A percentile compares a stretch with the other conserved stretches of the same genome.
These are phyloP conservation scores for Anhinga rufa DNA, from an alignment of 2,113 vertebrate genomes.

Conservation along the genomic window DNA sequence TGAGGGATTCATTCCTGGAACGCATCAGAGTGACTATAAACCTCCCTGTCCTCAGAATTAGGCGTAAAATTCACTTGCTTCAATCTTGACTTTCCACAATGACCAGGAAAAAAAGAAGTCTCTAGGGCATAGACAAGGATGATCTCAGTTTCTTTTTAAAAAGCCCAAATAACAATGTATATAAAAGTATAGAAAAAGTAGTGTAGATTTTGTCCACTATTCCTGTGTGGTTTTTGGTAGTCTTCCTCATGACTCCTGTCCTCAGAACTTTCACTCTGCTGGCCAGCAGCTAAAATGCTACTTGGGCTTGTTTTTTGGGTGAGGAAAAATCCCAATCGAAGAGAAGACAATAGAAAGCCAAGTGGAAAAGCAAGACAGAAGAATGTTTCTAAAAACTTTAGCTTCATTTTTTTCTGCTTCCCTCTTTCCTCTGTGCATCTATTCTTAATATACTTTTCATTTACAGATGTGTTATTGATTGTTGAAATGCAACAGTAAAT, in stretches of 20 bases:
- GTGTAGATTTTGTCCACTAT: neutral
- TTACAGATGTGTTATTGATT: neutral
- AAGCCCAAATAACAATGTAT: neutral
- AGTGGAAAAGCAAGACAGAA: neutral
- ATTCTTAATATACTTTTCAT: neutral
- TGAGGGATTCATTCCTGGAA: conserved; percentile 45
- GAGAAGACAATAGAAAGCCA: neutral
- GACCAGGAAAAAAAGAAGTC: neutral
- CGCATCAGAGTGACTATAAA: conserved; percentile 40
- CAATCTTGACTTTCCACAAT: neutral
- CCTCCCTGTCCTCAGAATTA: conserved; percentile 17
- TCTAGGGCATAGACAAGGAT: neutral
- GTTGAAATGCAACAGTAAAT: neutral
- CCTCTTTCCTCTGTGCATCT: neutral
- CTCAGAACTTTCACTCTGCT: neutral
- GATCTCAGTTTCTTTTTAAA: neutral
- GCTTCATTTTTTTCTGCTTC: neutral
- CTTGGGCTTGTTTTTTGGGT: neutral
- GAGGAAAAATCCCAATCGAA: neutral
- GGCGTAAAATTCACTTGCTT: conserved; percentile 50
- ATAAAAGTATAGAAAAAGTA: neutral
- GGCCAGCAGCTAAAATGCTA: neutral
- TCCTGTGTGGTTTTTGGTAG: neutral
- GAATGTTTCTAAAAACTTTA: neutral
- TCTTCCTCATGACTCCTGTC: neutral